Conservation (phyloP, 2,113 vertebrate species). For the Pipa parva region DNA sequence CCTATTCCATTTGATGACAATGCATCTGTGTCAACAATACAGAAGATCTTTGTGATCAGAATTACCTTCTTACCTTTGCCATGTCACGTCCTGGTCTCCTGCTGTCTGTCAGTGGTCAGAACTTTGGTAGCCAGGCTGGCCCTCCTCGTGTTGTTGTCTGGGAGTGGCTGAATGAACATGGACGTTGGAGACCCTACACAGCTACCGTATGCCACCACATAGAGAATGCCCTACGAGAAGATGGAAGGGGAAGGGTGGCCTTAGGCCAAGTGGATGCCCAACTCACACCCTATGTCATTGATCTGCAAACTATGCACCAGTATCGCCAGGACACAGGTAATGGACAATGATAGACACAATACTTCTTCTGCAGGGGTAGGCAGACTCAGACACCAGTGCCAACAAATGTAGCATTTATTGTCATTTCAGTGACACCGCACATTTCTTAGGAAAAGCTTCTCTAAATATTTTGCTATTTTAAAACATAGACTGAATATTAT, state of each 20-base stretch:
- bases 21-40: background rate
- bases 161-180: constrained; percentile 94
- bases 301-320: constrained; percentile 96
- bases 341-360: too few relatives aligned
- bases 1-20: background rate
- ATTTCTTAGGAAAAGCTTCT: too few relatives aligned
- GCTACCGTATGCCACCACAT: constrained; percentile 91
- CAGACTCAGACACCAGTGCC: too few relatives aligned
- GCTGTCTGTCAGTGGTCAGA: constrained; percentile 59
- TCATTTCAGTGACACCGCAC: too few relatives aligned
- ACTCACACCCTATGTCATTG: constrained; percentile 88
- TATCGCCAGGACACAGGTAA: constrained; percentile 95
- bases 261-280: constrained; percentile 87
- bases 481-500: too few relatives aligned
- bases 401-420: too few relatives aligned
- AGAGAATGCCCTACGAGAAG: constrained; percentile 85
- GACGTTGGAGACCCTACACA: constrained; percentile 88
- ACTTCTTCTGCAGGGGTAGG: too few relatives aligned
- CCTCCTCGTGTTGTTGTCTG: constrained; percentile 91
- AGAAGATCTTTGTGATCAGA: background rate
- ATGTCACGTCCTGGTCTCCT: constrained; percentile 62
- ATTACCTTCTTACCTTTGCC: constrained; percentile 11
- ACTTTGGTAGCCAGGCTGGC: constrained; percentile 80
- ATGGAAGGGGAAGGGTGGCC: constrained; percentile 78
- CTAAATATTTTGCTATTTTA: too few relatives aligned